These are phyloP conservation scores for Drosophila stalkeri DNA, from an alignment of 2,888 invertebrate genomes.

Conservation along the genomic window DNA sequence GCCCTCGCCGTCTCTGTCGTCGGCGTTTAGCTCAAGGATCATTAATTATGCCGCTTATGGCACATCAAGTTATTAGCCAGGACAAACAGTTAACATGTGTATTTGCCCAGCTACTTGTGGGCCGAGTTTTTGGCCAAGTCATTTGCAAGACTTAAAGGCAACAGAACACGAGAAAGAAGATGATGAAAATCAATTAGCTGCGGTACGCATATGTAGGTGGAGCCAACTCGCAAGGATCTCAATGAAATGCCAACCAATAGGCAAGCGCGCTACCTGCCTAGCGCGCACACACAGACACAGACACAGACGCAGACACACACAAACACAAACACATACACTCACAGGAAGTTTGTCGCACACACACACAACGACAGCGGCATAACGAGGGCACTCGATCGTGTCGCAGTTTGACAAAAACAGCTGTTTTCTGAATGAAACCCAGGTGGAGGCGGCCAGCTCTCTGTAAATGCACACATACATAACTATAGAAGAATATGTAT, in stretches of 20 bases:
- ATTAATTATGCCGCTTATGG: slow-evolving; percentile 75
- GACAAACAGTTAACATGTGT: slow-evolving; percentile 57
- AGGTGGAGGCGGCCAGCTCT: slow-evolving; percentile 60
- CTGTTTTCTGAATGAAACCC: slow-evolving; percentile 77
- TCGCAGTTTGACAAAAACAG: slow-evolving; percentile 71
- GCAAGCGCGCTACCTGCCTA: slow-evolving; percentile 64
- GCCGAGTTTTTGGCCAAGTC: slow-evolving; percentile 60
- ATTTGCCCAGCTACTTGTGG: slow-evolving; percentile 57
- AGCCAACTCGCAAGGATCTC: slow-evolving; percentile 63
- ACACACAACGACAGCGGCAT: slow-evolving; percentile 56
- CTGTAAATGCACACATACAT: slow-evolving; percentile 1
- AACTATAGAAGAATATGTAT: slow-evolving; percentile 14
- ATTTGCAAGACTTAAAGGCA: slow-evolving; percentile 26
- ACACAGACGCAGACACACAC: neutral
- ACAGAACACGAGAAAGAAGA: neutral
- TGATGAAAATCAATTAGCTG: slow-evolving; percentile 52
- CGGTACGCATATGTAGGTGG: slow-evolving; percentile 58
- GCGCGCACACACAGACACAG: slow-evolving; percentile 27
- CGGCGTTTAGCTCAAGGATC: slow-evolving; percentile 54
- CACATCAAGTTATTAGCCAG: slow-evolving; percentile 51
- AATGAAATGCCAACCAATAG: slow-evolving; percentile 60
- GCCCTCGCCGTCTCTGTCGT: slow-evolving; percentile 21
- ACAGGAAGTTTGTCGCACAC: slow-evolving; percentile 21
- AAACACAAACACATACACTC: neutral
- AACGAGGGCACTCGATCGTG: slow-evolving; percentile 80